Percentiles rank a stretch among this genome's conserved stretches.
Evolutionary conservation across 2,113 vertebrate species (phyloP).

Genomic region (Oreochromis aureus): DNA sequence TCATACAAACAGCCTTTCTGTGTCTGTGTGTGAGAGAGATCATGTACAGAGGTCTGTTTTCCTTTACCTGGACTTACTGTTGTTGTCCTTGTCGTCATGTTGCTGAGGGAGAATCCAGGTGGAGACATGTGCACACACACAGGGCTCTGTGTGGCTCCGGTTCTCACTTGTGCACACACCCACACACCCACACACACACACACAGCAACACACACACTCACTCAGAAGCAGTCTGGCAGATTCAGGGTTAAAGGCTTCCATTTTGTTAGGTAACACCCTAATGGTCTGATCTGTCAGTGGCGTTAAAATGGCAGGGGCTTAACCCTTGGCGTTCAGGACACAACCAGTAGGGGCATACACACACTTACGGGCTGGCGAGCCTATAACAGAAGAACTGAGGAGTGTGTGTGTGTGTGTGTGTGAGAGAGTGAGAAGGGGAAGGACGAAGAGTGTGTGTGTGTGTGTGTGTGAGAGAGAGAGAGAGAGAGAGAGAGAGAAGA

Average conservation of each 20-base stretch:
- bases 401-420: background rate
- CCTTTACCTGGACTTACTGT: conserved; percentile 47
- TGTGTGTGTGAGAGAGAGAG: background rate
- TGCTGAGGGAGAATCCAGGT: conserved; percentile 70
- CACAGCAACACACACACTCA: background rate
- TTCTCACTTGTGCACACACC: background rate
- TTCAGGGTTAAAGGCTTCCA: conserved; percentile 87
- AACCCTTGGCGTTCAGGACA: conserved; percentile 79
- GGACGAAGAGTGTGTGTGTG: conserved; percentile 8
- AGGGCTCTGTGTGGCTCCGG: conserved; percentile 14
- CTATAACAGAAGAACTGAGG: conserved; percentile 44
- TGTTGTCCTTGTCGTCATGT: conserved; percentile 53
- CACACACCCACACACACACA: background rate
- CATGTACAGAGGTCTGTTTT: conserved; percentile 28
- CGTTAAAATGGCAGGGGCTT: conserved; percentile 89
- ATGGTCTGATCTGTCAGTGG: conserved; percentile 87
- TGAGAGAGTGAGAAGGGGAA: conserved; percentile 7
- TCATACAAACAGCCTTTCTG: background rate
- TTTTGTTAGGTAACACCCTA: conserved; percentile 93
- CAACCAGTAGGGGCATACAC: conserved; percentile 61
- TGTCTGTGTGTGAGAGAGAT: conserved; percentile 19
- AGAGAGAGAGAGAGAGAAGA: conserved; percentile 39
- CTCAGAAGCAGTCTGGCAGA: conserved; percentile 52
- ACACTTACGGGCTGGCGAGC: conserved; percentile 34
- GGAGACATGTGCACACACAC: conserved; percentile 52